These are phyloP conservation scores for Callipepla californica DNA, from an alignment of 2,113 vertebrate genomes.

Conservation along the genomic window DNA sequence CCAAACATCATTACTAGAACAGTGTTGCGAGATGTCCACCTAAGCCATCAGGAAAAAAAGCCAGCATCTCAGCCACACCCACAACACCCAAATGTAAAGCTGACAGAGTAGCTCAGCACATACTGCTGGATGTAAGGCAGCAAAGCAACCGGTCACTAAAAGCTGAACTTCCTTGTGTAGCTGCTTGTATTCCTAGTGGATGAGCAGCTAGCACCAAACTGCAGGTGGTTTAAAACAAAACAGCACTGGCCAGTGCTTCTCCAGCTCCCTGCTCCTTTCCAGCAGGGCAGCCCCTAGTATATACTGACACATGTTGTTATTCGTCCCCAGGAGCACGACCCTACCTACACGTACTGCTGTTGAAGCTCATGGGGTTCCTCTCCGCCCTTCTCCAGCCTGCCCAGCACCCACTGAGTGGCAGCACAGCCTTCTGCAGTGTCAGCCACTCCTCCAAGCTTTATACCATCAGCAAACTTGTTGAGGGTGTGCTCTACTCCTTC, in stretches of 20 bases:
- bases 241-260: background rate
- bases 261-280: too few relatives aligned
- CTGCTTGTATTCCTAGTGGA: background rate
- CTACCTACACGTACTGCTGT: too few relatives aligned
- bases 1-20: background rate
- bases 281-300: too few relatives aligned
- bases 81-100: background rate
- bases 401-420: too few relatives aligned
- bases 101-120: background rate
- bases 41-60: background rate
- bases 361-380: too few relatives aligned
- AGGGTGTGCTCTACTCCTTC: background rate
- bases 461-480: background rate
- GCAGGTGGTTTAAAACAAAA: background rate
- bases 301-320: too few relatives aligned
- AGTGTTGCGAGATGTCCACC: background rate
- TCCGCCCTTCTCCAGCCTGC: too few relatives aligned
- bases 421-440: too few relatives aligned
- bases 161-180: background rate
- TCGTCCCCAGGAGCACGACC: too few relatives aligned
- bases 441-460: too few relatives aligned
- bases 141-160: background rate
- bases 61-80: background rate
- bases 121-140: background rate
- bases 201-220: background rate